Evolutionary conservation across 2,888 invertebrate species (phyloP).

Genomic region (Molorchus minor): DNA sequence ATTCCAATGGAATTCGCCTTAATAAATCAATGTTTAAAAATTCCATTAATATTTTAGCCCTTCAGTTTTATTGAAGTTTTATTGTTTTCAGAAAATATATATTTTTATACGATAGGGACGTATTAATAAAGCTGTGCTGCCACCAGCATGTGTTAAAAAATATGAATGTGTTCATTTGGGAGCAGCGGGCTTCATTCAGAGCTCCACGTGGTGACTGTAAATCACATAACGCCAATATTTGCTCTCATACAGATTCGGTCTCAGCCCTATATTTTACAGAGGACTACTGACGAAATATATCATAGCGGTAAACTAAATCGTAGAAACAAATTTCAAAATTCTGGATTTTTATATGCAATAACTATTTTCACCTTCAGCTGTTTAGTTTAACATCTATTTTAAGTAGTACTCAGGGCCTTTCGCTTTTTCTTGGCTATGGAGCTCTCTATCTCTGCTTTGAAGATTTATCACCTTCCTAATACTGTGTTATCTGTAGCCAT

Average conservation of each 20-base stretch:
- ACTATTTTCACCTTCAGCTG: no score
- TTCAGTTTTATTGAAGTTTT: slow-evolving; percentile 10
- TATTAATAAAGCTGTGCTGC: slow-evolving; percentile 23
- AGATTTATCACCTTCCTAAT: no score
- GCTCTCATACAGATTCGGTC: slow-evolving; percentile 11
- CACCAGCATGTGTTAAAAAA: slow-evolving; percentile 27
- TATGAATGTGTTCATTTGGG: slow-evolving; percentile 28
- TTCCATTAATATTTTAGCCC: not conserved
- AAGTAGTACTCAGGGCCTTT: no score
- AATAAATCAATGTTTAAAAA: no score
- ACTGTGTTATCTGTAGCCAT: no score
- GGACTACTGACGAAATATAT: not conserved
- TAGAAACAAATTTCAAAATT: no score
- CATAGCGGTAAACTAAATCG: not conserved
- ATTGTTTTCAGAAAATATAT: slow-evolving; percentile 20
- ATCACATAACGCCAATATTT: slow-evolving; percentile 22
- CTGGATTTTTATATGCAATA: no score
- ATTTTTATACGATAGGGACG: slow-evolving; percentile 21
- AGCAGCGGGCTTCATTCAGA: slow-evolving; percentile 20
- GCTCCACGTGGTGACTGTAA: slow-evolving; percentile 19
- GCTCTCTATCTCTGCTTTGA: no score
- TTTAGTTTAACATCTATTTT: no score
- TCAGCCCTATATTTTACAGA: not conserved
- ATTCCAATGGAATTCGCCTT: no score
- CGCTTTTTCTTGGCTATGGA: no score